Evolutionary conservation across 2,797 vertebrate species (phyloP).

Genomic region (Euphonia xanthogaster): DNA sequence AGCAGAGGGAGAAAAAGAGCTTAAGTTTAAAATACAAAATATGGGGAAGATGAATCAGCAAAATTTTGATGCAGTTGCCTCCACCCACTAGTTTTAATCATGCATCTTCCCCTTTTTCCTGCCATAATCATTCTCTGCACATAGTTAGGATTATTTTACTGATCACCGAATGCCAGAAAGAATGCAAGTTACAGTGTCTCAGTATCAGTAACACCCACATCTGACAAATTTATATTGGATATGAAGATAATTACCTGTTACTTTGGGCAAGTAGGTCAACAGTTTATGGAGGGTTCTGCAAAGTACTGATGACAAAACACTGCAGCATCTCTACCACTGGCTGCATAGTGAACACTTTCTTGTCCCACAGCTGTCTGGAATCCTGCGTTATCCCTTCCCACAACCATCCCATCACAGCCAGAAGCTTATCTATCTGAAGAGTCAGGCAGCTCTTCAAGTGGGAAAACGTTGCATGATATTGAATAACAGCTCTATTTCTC

Average conservation of each 20-base stretch:
- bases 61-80: neutral
- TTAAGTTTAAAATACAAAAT: neutral
- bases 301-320: neutral
- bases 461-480: neutral
- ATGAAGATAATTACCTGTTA: slow-evolving; percentile 7
- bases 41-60: neutral
- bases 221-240: slow-evolving; percentile 12
- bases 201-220: slow-evolving; percentile 9
- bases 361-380: neutral
- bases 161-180: neutral
- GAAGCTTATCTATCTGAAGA: slow-evolving; percentile 5
- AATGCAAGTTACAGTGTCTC: neutral
- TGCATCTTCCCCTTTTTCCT: neutral
- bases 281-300: slow-evolving; percentile 6
- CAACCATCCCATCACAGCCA: neutral
- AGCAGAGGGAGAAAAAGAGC: rapidly evolving
- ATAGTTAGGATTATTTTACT: neutral
- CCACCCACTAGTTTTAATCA: neutral
- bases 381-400: neutral
- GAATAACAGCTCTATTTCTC: neutral
- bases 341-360: neutral
- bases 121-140: neutral
- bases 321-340: neutral
- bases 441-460: slow-evolving; percentile 1
- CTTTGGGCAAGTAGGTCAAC: neutral